These are phyloP conservation scores for Paramuricea clavata DNA, from an alignment of 92 coral and sea anemone genomes.

Conservation along the genomic window DNA sequence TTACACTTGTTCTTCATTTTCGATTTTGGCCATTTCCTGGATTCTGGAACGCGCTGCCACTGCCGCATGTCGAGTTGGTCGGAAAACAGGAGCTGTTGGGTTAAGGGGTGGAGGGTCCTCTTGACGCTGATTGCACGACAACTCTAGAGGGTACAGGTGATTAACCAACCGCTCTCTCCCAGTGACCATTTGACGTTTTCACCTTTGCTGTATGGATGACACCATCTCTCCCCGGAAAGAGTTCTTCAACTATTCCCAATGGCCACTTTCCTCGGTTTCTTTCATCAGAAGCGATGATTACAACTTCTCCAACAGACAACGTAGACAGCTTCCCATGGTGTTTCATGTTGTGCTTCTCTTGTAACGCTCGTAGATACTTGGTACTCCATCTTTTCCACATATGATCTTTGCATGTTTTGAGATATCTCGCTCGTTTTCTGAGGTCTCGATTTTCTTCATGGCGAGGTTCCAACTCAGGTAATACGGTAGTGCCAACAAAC, in stretches of 20 bases:
- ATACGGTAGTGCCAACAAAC: background rate
- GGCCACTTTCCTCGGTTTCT: background rate
- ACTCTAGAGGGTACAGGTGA: background rate
- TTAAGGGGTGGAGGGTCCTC: background rate
- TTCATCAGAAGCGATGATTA: background rate
- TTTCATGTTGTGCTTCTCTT: background rate
- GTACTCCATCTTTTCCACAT: conserved; percentile 6
- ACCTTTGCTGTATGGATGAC: background rate
- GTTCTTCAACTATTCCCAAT: background rate
- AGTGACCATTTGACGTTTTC: background rate
- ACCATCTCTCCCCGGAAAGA: background rate
- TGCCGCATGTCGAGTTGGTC: background rate
- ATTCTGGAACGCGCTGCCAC: conserved; percentile 4
- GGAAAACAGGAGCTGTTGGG: background rate
- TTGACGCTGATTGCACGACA: background rate
- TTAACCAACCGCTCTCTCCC: background rate
- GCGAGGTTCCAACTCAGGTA: background rate
- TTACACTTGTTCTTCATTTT: background rate
- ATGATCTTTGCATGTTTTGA: background rate
- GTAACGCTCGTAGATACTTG: background rate
- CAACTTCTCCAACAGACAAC: background rate
- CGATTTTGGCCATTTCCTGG: background rate
- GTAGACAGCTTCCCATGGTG: background rate
- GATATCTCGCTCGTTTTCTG: background rate
- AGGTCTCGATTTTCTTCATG: background rate